Conservation (phyloP, 2,797 vertebrate genomes). For the Rhynchotus rufescens region DNA sequence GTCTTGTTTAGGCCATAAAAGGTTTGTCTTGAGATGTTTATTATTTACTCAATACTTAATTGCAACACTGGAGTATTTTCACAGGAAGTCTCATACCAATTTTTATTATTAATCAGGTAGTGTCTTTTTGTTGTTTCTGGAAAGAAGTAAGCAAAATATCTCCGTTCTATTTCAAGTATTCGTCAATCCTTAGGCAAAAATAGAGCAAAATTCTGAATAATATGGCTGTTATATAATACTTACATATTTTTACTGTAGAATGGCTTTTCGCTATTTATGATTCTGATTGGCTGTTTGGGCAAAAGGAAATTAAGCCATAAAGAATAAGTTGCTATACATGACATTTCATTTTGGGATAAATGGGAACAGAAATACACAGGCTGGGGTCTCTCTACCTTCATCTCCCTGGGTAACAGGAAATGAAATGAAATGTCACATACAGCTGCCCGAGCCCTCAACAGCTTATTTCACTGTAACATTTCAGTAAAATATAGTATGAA, state of each 20-base stretch:
- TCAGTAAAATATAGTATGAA: slow-evolving; percentile 40
- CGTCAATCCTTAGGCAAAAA: slow-evolving; percentile 55
- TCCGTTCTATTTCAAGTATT: slow-evolving; percentile 47
- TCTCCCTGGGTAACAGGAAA: slow-evolving; percentile 38
- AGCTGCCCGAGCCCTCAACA: background rate
- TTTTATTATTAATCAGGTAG: slow-evolving; percentile 53
- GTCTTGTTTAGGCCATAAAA: slow-evolving; percentile 61
- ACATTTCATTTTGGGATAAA: slow-evolving; percentile 67
- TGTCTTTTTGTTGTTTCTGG: slow-evolving; percentile 6
- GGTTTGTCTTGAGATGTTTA: slow-evolving; percentile 56
- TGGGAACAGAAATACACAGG: background rate
- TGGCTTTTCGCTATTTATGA: slow-evolving; percentile 53
- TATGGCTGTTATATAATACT: slow-evolving; percentile 35
- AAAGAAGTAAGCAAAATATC: slow-evolving; percentile 48
- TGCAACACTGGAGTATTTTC: background rate
- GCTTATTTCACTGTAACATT: slow-evolving; percentile 30
- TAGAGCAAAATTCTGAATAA: slow-evolving; percentile 50
- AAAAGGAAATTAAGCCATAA: slow-evolving; percentile 71
- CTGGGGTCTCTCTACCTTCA: slow-evolving; percentile 10
- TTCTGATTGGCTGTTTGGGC: slow-evolving; percentile 46
- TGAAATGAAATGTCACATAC: slow-evolving; percentile 56
- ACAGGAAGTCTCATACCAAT: background rate
- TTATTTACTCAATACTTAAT: slow-evolving; percentile 69
- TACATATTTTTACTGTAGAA: slow-evolving; percentile 5
- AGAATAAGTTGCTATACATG: slow-evolving; percentile 43